phyloP scores from a whole-genome alignment of 2,113 vertebrate species.

The Sminthopsis crassicaudata region DNA sequence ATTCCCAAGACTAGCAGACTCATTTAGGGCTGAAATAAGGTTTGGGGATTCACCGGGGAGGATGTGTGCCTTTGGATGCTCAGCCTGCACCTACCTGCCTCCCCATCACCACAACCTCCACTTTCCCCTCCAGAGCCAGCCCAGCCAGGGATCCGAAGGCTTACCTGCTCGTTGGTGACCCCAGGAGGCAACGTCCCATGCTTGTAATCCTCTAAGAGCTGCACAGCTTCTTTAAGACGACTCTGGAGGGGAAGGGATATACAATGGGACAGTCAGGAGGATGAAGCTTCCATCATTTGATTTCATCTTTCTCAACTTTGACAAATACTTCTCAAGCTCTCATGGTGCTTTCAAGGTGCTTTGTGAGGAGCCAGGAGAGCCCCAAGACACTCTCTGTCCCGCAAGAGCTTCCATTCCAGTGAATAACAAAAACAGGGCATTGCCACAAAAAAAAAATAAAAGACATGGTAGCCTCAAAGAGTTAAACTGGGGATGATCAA shows the following conservation, averaged over 20 bases:
- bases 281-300: not conserved
- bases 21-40: not conserved
- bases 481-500: not conserved
- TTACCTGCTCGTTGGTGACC: constrained; percentile 92
- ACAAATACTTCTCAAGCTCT: not conserved
- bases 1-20: not conserved
- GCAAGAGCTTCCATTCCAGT: not conserved
- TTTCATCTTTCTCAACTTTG: not conserved
- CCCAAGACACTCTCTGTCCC: not conserved
- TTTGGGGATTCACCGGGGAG: not conserved
- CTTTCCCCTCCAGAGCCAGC: not conserved
- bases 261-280: not conserved
- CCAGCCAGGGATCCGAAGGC: not conserved
- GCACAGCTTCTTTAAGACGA: constrained; percentile 89
- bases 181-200: constrained; percentile 86
- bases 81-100: not conserved
- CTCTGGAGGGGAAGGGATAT: constrained; percentile 81
- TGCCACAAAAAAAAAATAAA: not conserved
- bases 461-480: not conserved
- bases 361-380: not conserved
- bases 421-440: not conserved
- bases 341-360: too few species aligned
- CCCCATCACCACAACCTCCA: not conserved
- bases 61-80: not conserved
- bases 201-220: constrained; percentile 90